phyloP scores from a whole-genome alignment of 2,113 vertebrate species.

The Corythaeola cristata region DNA sequence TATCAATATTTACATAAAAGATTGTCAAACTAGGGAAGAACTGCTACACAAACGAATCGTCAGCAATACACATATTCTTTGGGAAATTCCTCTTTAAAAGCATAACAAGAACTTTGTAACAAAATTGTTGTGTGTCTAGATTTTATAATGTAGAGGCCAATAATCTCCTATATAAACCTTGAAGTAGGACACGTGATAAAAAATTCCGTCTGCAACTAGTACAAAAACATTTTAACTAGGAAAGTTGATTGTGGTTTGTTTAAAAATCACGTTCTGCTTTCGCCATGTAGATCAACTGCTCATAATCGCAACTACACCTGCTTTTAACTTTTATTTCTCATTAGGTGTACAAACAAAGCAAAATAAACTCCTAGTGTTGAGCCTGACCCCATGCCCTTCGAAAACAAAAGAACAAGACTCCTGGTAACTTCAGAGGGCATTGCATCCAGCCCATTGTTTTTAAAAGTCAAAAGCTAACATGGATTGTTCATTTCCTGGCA shows the following conservation, averaged over 20 bases:
- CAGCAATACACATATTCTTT: not conserved
- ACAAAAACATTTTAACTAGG: not conserved
- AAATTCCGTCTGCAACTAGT: not conserved
- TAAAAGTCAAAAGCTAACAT: conserved; percentile 60
- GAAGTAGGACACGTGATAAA: not conserved
- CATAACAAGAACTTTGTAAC: not conserved
- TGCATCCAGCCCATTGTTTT: conserved; percentile 57
- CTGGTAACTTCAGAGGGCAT: conserved; percentile 53
- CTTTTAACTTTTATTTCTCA: conserved; percentile 29
- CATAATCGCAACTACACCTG: conserved; percentile 7
- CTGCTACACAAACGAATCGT: not conserved
- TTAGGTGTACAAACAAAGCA: conserved; percentile 7
- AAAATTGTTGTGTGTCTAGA: not conserved
- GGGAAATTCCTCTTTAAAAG: not conserved
- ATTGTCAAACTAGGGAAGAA: not conserved
- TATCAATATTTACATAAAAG: not conserved
- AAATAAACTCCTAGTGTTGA: not conserved
- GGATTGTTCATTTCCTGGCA: conserved; percentile 65
- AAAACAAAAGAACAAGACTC: conserved; percentile 53
- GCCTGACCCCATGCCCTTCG: conserved; percentile 1
- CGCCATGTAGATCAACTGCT: not conserved
- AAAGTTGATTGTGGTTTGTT: not conserved
- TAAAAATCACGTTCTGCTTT: not conserved
- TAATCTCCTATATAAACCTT: not conserved
- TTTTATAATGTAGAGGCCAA: not conserved